These are phyloP conservation scores for Hybognathus amarus DNA, from an alignment of 2,797 vertebrate genomes.

Conservation along the genomic window DNA sequence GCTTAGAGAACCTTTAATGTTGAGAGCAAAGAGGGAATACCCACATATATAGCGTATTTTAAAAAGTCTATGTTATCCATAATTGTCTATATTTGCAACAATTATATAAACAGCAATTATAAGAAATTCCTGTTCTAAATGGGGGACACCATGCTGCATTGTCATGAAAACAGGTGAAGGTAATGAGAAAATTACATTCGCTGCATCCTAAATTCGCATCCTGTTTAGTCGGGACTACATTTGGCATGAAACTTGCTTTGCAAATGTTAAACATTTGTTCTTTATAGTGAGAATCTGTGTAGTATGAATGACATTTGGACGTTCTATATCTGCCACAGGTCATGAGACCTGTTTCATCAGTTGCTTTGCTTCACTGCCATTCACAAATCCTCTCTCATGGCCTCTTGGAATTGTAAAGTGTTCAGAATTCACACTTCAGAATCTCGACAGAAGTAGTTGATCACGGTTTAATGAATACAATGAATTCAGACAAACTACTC, in stretches of 20 bases:
- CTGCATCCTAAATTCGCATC: not conserved
- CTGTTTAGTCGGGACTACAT: not conserved
- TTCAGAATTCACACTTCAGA: not conserved
- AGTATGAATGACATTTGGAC: not conserved
- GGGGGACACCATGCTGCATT: not conserved
- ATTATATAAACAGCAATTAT: not conserved
- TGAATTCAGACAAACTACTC: not conserved
- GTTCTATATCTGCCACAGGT: not conserved
- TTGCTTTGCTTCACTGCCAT: not conserved
- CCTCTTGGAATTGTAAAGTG: no score
- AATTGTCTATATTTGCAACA: not conserved
- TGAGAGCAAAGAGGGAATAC: not conserved
- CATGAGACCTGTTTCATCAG: not conserved
- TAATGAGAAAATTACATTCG: not conserved
- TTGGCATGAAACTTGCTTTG: not conserved
- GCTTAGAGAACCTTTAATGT: no score
- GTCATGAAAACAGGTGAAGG: not conserved
- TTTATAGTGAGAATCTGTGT: not conserved
- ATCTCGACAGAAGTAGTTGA: not conserved
- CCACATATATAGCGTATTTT: not conserved
- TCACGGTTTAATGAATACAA: not conserved
- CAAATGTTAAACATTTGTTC: not conserved
- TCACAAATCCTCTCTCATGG: not conserved
- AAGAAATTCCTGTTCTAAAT: not conserved
- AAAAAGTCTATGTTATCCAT: not conserved